A percentile compares a stretch with the other conserved stretches of the same genome.
phyloP scores from a whole-genome alignment of 1,140 invertebrate genomes.

The Pachypsylla venusta region DNA sequence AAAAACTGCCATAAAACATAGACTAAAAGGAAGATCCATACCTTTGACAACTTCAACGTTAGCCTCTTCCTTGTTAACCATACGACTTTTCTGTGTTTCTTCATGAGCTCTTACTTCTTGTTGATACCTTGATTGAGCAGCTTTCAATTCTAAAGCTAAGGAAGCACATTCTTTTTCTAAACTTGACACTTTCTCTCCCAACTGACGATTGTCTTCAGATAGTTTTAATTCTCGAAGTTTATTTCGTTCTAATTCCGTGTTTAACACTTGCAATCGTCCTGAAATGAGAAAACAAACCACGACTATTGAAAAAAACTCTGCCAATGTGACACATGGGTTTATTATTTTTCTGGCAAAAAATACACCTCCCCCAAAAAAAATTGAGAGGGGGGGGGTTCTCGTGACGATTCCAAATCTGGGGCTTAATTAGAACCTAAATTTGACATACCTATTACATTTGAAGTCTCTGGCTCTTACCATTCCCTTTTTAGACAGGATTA shows the following conservation, averaged over 20 bases:
- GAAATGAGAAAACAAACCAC: too few relatives aligned
- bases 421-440: too few relatives aligned
- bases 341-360: too few relatives aligned
- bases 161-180: constrained; percentile 81
- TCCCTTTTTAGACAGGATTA: too few relatives aligned
- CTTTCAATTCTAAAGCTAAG: constrained; percentile 71
- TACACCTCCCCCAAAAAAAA: too few relatives aligned
- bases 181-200: constrained; percentile 62
- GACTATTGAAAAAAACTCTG: too few relatives aligned
- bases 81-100: constrained; percentile 67
- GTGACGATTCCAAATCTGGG: too few relatives aligned
- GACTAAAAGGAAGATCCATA: too few relatives aligned
- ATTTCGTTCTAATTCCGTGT: constrained; percentile 58
- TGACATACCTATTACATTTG: too few relatives aligned
- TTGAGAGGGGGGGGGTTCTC: too few relatives aligned
- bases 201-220: constrained; percentile 54
- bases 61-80: constrained; percentile 76
- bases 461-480: too few relatives aligned
- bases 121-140: constrained; percentile 70
- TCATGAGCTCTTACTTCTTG: constrained; percentile 78
- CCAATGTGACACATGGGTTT: too few relatives aligned
- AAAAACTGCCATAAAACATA: background rate
- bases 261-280: constrained; percentile 39
- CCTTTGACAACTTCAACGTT: constrained; percentile 81
- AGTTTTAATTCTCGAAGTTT: constrained; percentile 52